These are phyloP conservation scores for Hydractinia echinata DNA, from an alignment of 30 jellyfish, hydroid and myxozoan genomes.

Conservation along the genomic window DNA sequence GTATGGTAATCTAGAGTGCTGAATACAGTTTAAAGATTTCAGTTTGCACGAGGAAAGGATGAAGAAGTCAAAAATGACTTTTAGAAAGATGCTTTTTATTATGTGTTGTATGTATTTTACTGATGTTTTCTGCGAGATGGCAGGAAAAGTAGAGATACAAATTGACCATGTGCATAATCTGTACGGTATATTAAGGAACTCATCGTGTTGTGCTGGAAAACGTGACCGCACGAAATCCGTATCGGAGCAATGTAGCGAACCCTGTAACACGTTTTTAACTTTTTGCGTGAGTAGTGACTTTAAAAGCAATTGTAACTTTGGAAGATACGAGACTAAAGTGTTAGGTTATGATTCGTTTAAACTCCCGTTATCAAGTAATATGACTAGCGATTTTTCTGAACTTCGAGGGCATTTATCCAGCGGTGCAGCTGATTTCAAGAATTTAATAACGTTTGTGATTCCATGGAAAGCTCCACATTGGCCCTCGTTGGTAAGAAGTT, in stretches of 20 bases:
- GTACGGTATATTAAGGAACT: neutral
- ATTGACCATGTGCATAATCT: conserved; percentile 1
- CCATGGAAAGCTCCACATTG: neutral
- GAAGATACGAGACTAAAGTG: neutral
- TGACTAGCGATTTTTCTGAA: neutral
- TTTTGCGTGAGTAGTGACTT: neutral
- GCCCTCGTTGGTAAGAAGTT: neutral
- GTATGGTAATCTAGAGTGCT: too few relatives aligned
- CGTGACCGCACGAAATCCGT: neutral
- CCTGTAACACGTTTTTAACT: neutral
- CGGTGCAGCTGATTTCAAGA: neutral
- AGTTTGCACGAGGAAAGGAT: too few relatives aligned
- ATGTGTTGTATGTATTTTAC: neutral
- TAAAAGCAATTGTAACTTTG: neutral
- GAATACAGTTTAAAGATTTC: too few relatives aligned
- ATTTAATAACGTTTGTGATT: neutral
- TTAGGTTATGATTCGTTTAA: conserved; percentile 1
- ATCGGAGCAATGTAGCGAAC: neutral
- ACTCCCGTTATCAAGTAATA: neutral
- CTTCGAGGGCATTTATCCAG: too few relatives aligned
- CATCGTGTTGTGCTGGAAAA: neutral
- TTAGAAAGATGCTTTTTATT: neutral
- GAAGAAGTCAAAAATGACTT: too few relatives aligned
- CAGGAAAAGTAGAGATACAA: neutral
- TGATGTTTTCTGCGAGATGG: neutral